A percentile compares a stretch with the other conserved stretches of the same genome.
These are phyloP conservation scores for Dasypus novemcinctus DNA, from an alignment of 2,113 vertebrate species.

Conservation along the genomic window DNA sequence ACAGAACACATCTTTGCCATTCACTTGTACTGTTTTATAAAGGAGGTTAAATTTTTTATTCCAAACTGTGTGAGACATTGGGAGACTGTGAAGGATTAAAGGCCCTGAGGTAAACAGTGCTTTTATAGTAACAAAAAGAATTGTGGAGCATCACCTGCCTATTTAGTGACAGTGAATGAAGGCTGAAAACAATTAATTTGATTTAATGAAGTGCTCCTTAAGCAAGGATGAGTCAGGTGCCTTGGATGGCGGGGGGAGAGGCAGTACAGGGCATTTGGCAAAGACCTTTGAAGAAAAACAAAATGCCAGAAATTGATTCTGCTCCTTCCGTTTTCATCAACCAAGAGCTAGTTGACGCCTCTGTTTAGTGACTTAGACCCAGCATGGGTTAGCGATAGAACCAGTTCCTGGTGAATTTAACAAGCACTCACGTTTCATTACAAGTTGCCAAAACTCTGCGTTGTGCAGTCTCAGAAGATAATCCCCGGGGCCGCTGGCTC, in stretches of 20 bases:
- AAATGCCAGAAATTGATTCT: background rate
- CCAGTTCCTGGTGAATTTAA: background rate
- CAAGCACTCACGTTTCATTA: background rate
- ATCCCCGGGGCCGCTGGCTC: accelerated
- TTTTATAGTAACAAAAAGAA: background rate
- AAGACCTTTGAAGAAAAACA: background rate
- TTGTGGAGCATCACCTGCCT: background rate
- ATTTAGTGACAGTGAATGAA: background rate
- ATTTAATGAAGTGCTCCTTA: background rate
- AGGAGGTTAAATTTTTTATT: background rate
- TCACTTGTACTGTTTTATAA: background rate
- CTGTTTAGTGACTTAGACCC: background rate
- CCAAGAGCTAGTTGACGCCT: background rate
- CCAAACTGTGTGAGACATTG: background rate
- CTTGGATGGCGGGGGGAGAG: too few species aligned
- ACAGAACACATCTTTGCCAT: background rate
- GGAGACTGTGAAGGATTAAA: background rate
- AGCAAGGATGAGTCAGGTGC: accelerated
- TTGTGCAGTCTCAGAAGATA: background rate
- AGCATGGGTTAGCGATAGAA: background rate
- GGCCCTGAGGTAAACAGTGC: background rate
- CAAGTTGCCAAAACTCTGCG: background rate
- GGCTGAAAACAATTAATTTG: background rate
- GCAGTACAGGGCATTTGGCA: background rate
- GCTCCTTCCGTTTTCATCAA: background rate